A percentile compares a stretch with the other conserved stretches of the same genome.
Evolutionary conservation across 2,888 invertebrate species (phyloP).

Genomic region (Smittia sp.): DNA sequence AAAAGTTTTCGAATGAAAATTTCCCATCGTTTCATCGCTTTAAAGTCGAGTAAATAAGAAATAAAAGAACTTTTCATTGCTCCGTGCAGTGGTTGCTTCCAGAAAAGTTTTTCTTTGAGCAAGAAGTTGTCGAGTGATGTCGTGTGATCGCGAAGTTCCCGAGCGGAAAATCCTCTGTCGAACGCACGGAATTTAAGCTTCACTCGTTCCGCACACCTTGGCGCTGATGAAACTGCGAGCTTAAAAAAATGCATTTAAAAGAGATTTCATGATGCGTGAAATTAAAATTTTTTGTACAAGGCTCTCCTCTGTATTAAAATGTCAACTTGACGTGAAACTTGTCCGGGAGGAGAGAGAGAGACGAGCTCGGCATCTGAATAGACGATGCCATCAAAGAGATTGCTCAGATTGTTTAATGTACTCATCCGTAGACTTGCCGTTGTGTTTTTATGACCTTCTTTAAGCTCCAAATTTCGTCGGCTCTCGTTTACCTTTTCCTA

Average conservation of each 20-base stretch:
- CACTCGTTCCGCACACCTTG: not conserved
- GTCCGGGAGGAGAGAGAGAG: too few relatives aligned
- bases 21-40: slow-evolving; percentile 20
- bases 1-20: slow-evolving; percentile 37
- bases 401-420: not conserved
- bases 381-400: not conserved
- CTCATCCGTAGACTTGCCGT: not conserved
- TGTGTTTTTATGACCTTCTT: not conserved
- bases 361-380: not conserved
- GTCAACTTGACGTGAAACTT: not conserved
- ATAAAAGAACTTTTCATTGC: not conserved
- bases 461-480: too few relatives aligned
- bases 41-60: slow-evolving; percentile 18
- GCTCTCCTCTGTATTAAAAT: slow-evolving; percentile 20
- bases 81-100: not conserved
- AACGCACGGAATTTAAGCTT: not conserved
- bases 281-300: slow-evolving; percentile 19
- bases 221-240: not conserved
- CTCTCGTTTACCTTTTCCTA: too few relatives aligned
- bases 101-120: not conserved
- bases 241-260: slow-evolving; percentile 31
- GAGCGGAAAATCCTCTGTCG: not conserved
- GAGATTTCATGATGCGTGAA: slow-evolving; percentile 28
- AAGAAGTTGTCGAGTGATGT: too few relatives aligned
- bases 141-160: not conserved